Evolutionary conservation across 2,797 vertebrate species (phyloP), one percentile per base, ranked within the genome.

Genomic region (Tolypeutes matacus): DNA sequence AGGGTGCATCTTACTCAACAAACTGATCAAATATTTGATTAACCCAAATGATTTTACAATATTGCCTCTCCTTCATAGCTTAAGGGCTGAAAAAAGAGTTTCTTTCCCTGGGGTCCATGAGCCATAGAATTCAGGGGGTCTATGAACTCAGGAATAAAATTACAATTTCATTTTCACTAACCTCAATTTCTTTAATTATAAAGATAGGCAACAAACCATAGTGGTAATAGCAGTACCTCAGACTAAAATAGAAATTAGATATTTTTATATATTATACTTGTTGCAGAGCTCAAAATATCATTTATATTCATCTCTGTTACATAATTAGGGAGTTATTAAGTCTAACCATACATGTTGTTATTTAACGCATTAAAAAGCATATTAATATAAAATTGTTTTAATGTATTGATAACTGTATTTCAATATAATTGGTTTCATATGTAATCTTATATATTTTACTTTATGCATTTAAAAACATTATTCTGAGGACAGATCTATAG

Each of bases 101-200:
- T 92, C 12, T 89, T 42, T 78, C 81, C 23, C 31, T 93, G 69
- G 31, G 46, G 13, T 60, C 53, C 69, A 34, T 29, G 27, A 94
- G 42, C 11, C 60, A 80, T 3, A 80, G 62, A 82, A 83, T 78
- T 89, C 65, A 60, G 20, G 58, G 69, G 8, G 7, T 46, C 51
- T 89, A 62, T 69, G 65, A 93, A 95, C 39, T 86, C 86, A 34
- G 51, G 10, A 94, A 90, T 49, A 91, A 96, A 96, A 86, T 46
- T 51, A 86, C 17, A 88, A 75, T 78, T 93, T 89, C 34, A 78
- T 64, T 95, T 94, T 93, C 78, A 67, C 36, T 93, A 94, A 85
- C 27, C 39, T 86, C 31, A 42, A 84, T 76, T 53, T 51, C 46
- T 90, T 85, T 31, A 46, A 67, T 76, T 39, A 85, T 53, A 94